A percentile compares a stretch with the other conserved stretches of the same genome.
phyloP scores from a whole-genome alignment of 2,797 vertebrate species.

The Acipenser transmontanus region DNA sequence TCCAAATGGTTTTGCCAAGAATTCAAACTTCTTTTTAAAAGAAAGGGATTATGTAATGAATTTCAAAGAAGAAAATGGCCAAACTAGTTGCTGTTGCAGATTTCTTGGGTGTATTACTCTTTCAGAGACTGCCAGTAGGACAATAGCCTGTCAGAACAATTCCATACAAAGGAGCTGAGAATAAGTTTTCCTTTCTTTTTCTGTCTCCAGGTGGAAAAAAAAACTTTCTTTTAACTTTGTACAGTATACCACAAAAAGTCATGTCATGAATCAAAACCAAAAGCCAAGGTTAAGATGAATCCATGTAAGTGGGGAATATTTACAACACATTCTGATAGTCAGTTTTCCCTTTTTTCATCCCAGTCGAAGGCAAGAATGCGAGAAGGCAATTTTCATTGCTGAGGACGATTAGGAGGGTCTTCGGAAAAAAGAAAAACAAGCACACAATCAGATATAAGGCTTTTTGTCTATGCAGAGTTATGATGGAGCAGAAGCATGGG shows the following conservation, averaged over 20 bases:
- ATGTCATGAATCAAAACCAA: constrained; percentile 5
- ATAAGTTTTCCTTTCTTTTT: no score
- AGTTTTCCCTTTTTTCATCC: constrained; percentile 80
- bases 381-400: constrained; percentile 68
- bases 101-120: not conserved
- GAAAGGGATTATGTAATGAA: not conserved
- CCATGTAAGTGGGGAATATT: constrained; percentile 34
- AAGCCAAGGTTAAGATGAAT: constrained; percentile 34
- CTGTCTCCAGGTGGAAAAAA: no score
- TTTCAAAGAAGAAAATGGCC: not conserved
- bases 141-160: no score
- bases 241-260: constrained; percentile 2
- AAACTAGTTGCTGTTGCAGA: not conserved
- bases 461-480: constrained; percentile 78
- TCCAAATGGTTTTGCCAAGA: not conserved
- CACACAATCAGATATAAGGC: constrained; percentile 76
- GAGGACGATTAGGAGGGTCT: constrained; percentile 63
- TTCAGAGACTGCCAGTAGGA: not conserved
- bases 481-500: constrained; percentile 73
- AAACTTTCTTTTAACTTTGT: not conserved
- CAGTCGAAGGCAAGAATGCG: constrained; percentile 72
- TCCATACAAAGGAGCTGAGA: no score
- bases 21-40: not conserved
- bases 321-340: constrained; percentile 24
- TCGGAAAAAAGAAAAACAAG: constrained; percentile 41